phyloP scores from a whole-genome alignment of 2,113 vertebrate genomes.

The Nyctereutes procyonoides region DNA sequence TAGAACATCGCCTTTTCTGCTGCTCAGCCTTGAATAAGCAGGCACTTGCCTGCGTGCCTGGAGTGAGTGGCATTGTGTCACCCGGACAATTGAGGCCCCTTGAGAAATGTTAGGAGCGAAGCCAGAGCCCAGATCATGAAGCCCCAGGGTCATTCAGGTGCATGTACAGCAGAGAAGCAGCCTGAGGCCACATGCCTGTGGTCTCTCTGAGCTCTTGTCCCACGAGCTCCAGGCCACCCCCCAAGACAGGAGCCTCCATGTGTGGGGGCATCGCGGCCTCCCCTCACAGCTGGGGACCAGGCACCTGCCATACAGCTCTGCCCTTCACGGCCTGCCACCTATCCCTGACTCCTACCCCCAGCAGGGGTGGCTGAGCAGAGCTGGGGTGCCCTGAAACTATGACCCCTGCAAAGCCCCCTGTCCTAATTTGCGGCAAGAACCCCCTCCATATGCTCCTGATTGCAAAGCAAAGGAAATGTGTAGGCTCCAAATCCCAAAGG shows the following conservation, averaged over 20 bases:
- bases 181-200: neutral
- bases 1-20: neutral
- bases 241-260: neutral
- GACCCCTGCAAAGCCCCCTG: neutral
- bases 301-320: neutral
- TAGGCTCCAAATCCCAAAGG: neutral
- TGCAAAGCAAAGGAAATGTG: neutral
- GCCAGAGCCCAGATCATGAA: neutral
- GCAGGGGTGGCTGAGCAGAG: neutral
- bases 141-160: neutral
- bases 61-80: neutral
- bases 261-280: neutral
- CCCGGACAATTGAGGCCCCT: neutral
- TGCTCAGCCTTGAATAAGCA: accelerated
- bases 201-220: neutral
- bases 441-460: neutral
- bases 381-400: neutral
- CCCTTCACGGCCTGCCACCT: neutral
- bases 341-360: neutral
- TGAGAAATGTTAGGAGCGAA: too few relatives aligned
- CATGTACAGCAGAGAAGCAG: neutral
- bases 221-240: neutral
- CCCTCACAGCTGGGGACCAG: neutral
- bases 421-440: neutral
- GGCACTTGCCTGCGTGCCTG: accelerated